phyloP scores from a whole-genome alignment of 2,888 invertebrate genomes.

The Phengaris alcon region DNA sequence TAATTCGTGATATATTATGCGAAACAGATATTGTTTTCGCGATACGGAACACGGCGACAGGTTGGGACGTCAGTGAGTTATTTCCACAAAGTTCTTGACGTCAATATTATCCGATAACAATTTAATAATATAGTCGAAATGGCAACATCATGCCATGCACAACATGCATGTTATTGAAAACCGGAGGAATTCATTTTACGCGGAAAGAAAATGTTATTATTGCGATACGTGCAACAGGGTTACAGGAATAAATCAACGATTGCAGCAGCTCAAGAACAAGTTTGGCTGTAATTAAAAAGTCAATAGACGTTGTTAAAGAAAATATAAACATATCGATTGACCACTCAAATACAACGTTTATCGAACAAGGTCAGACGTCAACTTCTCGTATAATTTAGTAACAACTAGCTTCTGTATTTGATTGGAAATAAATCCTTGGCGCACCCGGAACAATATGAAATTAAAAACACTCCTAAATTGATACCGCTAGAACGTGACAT shows the following conservation, averaged over 20 bases:
- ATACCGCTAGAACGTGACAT: not conserved
- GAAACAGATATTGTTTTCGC: conserved; percentile 37
- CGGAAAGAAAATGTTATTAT: not conserved
- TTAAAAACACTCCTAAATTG: not conserved
- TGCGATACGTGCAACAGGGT: not conserved
- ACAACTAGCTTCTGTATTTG: conserved; percentile 22
- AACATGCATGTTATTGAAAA: conserved; percentile 6
- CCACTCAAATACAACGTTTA: conserved; percentile 9
- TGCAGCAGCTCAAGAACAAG: not conserved
- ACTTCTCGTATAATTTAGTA: conserved; percentile 22
- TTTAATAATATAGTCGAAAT: conserved; percentile 2
- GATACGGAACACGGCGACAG: conserved; percentile 35
- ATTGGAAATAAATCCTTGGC: conserved; percentile 27
- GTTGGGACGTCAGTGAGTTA: conserved; percentile 36
- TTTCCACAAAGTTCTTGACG: conserved; percentile 31
- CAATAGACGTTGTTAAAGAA: conserved; percentile 19
- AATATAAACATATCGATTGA: conserved; percentile 22
- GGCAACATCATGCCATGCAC: not conserved
- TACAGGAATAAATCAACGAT: too few species aligned
- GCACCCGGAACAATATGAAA: conserved; percentile 18
- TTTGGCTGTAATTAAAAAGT: conserved; percentile 12
- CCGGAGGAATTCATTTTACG: not conserved
- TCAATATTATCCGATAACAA: conserved; percentile 17
- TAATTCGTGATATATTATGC: conserved; percentile 39
- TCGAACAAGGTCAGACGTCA: conserved; percentile 19